phyloP scores from a whole-genome alignment of 2,797 vertebrate species.

The Prunella strophiata region DNA sequence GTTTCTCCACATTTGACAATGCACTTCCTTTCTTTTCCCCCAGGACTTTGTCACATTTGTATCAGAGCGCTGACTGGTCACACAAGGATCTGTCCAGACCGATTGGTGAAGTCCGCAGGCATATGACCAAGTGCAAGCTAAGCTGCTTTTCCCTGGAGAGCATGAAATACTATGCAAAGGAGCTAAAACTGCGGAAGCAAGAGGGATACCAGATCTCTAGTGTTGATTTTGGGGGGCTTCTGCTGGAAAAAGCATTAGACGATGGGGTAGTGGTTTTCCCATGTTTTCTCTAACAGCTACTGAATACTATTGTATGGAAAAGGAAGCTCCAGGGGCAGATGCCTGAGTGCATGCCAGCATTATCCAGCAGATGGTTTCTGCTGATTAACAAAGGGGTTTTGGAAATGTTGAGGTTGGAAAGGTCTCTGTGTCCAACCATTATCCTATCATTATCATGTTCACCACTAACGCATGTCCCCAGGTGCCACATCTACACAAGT shows the following conservation, averaged over 20 bases:
- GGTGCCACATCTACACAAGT: background rate
- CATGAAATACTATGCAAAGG: constrained; percentile 65
- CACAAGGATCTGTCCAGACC: constrained; percentile 49
- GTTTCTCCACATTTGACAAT: background rate
- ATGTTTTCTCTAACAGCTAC: background rate
- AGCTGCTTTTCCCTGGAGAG: constrained; percentile 66
- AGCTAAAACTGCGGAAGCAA: constrained; percentile 59
- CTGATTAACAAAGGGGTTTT: background rate
- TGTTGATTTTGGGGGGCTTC: constrained; percentile 79
- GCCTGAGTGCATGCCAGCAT: background rate
- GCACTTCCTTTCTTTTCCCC: background rate
- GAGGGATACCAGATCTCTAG: constrained; percentile 71
- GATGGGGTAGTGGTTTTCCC: constrained; percentile 30
- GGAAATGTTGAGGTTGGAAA: background rate
- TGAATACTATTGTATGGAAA: background rate
- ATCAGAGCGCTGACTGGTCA: constrained; percentile 72
- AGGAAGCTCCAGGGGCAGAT: background rate
- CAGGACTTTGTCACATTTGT: constrained; percentile 66
- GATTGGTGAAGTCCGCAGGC: constrained; percentile 61
- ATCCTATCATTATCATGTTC: background rate
- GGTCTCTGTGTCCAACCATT: background rate
- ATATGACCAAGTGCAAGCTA: constrained; percentile 73
- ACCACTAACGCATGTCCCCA: background rate
- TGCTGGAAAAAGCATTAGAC: constrained; percentile 72
- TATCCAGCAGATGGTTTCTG: background rate